Evolutionary conservation across 1,140 invertebrate species (phyloP).

Genomic region (Diorhabda sublineata): DNA sequence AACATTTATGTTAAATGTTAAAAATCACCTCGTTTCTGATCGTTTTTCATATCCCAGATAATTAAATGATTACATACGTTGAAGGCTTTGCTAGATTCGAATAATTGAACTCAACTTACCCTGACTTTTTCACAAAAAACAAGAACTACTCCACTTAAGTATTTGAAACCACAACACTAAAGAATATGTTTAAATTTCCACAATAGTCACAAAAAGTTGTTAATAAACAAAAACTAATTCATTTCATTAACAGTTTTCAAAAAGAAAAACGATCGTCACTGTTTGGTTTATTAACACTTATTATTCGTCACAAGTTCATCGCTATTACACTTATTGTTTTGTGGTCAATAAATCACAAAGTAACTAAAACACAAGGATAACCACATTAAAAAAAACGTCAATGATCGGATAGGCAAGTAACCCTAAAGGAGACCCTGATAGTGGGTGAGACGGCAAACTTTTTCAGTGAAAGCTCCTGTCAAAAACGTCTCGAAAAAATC

Average conservation of each 20-base stretch:
- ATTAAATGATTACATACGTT: no score
- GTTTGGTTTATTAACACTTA: background rate
- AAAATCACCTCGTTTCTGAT: no score
- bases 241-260: background rate
- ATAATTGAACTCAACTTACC: background rate
- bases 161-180: background rate
- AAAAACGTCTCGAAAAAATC: constrained; percentile 15
- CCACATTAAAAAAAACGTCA: constrained; percentile 7
- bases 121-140: background rate
- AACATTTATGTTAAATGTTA: no score
- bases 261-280: background rate
- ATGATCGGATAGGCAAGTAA: constrained; percentile 7
- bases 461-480: background rate
- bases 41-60: no score
- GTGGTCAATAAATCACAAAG: background rate
- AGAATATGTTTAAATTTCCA: no score
- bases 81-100: no score
- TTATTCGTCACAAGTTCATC: background rate
- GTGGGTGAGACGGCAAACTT: constrained; percentile 25
- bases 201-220: background rate
- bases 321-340: background rate
- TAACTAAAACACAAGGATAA: background rate
- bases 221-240: background rate
- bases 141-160: background rate
- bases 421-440: constrained; percentile 26